phyloP scores from a whole-genome alignment of 2,797 vertebrate genomes.

The Cryptoblepharus egeriae region DNA sequence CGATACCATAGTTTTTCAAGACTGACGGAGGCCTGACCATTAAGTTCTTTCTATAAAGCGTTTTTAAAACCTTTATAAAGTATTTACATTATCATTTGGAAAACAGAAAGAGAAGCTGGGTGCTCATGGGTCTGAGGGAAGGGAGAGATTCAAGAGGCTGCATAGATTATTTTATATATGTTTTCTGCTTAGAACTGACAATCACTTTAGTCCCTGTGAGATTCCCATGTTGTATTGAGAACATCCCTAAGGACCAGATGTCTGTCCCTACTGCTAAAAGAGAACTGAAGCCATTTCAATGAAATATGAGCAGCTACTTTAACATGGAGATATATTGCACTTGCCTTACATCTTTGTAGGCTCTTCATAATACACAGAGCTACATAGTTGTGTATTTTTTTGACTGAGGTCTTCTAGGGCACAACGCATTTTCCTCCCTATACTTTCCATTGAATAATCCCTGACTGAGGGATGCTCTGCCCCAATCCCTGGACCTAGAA shows the following conservation, averaged over 20 bases:
- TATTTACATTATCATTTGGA: not conserved
- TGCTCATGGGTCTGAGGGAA: not conserved
- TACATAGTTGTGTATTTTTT: not conserved
- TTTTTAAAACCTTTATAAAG: no score
- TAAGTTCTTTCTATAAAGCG: not conserved
- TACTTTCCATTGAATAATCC: no score
- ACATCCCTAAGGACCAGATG: constrained; percentile 14
- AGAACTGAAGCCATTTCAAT: not conserved
- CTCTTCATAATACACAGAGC: not conserved
- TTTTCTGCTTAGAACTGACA: constrained; percentile 7
- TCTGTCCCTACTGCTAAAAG: constrained; percentile 24
- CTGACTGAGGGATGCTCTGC: no score
- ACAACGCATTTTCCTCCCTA: not conserved
- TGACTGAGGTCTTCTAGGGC: constrained; percentile 21
- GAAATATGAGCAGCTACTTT: constrained; percentile 25
- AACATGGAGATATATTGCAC: not conserved
- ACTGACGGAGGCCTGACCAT: no score
- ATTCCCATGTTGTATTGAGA: not conserved
- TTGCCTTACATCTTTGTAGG: not conserved
- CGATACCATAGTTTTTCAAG: no score
- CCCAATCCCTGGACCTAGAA: no score
- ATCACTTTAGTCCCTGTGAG: not conserved
- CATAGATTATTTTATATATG: constrained; percentile 3
- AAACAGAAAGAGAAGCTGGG: constrained; percentile 11
- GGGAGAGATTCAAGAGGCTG: constrained; percentile 9